Percentiles rank a stretch among this genome's conserved stretches.
Conservation (phyloP, 1,140 invertebrate genomes). For the Plectus sambesii region DNA sequence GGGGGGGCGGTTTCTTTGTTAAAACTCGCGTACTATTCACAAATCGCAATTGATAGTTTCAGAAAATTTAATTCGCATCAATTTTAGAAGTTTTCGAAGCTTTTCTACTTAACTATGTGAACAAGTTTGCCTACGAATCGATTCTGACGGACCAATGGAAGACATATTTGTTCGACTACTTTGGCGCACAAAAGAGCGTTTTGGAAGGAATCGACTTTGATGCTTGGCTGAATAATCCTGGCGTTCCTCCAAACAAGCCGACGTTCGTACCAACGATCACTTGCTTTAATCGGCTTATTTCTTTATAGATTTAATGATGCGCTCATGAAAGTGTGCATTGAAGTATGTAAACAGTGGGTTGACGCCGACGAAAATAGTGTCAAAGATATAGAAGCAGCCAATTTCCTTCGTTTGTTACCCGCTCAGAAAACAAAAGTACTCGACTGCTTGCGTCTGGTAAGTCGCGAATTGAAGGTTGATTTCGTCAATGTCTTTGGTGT, state of each 20-base stretch:
- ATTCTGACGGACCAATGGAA: slow-evolving; percentile 72
- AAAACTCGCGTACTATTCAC: too few relatives aligned
- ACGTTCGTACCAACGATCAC: slow-evolving; percentile 52
- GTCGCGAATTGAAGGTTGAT: slow-evolving; percentile 2
- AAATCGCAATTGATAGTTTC: too few relatives aligned
- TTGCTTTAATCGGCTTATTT: background rate
- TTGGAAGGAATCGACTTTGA: slow-evolving; percentile 65
- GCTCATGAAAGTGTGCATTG: slow-evolving; percentile 57
- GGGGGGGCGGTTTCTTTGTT: too few relatives aligned
- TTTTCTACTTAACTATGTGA: slow-evolving; percentile 69
- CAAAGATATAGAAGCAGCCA: slow-evolving; percentile 49
- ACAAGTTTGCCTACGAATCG: slow-evolving; percentile 68
- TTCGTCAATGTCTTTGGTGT: background rate
- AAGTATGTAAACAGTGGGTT: slow-evolving; percentile 54
- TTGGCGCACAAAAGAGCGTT: slow-evolving; percentile 52
- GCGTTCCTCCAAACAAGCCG: slow-evolving; percentile 74
- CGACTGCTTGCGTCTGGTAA: slow-evolving; percentile 41
- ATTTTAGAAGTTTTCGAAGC: slow-evolving; percentile 63
- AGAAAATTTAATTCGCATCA: slow-evolving; percentile 21
- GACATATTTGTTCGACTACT: slow-evolving; percentile 63
- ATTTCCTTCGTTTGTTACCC: slow-evolving; percentile 55
- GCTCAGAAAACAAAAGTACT: slow-evolving; percentile 64
- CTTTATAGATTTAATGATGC: slow-evolving; percentile 58
- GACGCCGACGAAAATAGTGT: slow-evolving; percentile 47
- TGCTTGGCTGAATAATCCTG: slow-evolving; percentile 65